A percentile compares a stretch with the other conserved stretches of the same genome.
These are phyloP conservation scores for Triplophysa siluroides DNA, from an alignment of 2,113 vertebrate genomes.

Conservation along the genomic window DNA sequence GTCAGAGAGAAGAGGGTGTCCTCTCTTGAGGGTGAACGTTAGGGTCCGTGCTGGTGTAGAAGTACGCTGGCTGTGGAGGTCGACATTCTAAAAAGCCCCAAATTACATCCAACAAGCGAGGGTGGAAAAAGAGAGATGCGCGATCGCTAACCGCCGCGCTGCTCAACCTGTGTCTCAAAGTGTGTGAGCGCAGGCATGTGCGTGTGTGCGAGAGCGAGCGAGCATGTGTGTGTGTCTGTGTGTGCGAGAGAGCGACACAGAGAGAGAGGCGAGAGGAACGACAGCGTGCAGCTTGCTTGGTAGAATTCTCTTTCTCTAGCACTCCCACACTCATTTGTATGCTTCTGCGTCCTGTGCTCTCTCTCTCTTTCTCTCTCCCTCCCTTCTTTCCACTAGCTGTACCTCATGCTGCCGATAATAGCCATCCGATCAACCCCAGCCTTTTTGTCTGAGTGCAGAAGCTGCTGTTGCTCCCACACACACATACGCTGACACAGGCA, in stretches of 20 bases:
- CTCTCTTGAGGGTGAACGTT: constrained; percentile 29
- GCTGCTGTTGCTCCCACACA: constrained; percentile 85
- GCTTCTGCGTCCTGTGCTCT: constrained; percentile 84
- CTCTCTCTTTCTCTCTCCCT: constrained; percentile 47
- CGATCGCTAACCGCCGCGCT: constrained; percentile 26
- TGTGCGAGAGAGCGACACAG: constrained; percentile 70
- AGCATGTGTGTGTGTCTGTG: constrained; percentile 64
- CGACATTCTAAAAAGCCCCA: constrained; percentile 47
- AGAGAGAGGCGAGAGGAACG: constrained; percentile 59
- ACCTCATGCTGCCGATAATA: constrained; percentile 89
- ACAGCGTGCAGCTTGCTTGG: constrained; percentile 83
- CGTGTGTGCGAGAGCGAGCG: constrained; percentile 7
- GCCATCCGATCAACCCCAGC: constrained; percentile 87
- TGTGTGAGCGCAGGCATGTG: constrained; percentile 31
- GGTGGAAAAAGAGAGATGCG: constrained; percentile 44
- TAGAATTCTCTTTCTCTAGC: constrained; percentile 96
- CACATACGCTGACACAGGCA: constrained; percentile 80
- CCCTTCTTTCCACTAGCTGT: constrained; percentile 71
- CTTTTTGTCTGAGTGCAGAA: constrained; percentile 88
- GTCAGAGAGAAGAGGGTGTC: constrained; percentile 6
- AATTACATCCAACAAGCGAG: constrained; percentile 49
- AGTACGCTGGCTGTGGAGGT: constrained; percentile 12
- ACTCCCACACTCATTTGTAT: constrained; percentile 99
- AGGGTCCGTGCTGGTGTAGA: constrained; percentile 47
- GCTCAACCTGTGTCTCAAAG: constrained; percentile 43